Percentiles rank a stretch among this genome's conserved stretches.
phyloP scores from a whole-genome alignment of 2,888 invertebrate genomes.

The Fabriciana adippe region DNA sequence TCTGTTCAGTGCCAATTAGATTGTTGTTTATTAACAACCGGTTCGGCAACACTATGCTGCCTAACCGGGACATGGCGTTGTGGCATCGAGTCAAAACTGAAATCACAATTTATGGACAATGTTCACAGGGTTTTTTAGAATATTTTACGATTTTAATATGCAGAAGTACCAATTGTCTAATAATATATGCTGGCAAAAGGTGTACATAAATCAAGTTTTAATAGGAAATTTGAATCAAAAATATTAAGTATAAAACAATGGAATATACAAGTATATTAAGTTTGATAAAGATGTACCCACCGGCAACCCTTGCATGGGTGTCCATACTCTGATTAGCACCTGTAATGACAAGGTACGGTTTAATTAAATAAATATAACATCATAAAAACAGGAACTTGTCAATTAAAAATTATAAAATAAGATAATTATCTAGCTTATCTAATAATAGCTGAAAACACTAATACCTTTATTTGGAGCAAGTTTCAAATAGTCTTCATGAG shows the following conservation, averaged over 20 bases:
- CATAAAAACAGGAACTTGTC: too few species aligned
- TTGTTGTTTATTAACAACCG: slow-evolving; percentile 60
- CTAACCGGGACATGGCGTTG: slow-evolving; percentile 60
- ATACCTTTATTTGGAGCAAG: slow-evolving; percentile 74
- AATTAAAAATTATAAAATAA: too few species aligned
- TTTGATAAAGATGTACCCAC: slow-evolving; percentile 53
- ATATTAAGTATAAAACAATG: not conserved
- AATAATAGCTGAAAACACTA: not conserved
- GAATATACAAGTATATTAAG: not conserved
- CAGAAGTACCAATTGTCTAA: too few species aligned
- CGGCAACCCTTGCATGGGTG: slow-evolving; percentile 55
- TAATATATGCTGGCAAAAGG: too few species aligned
- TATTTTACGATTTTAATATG: slow-evolving; percentile 22
- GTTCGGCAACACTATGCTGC: slow-evolving; percentile 61
- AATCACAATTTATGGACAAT: slow-evolving; percentile 51
- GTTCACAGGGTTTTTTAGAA: slow-evolving; percentile 30
- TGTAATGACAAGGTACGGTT: slow-evolving; percentile 52
- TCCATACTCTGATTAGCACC: slow-evolving; percentile 56
- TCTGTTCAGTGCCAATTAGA: slow-evolving; percentile 51
- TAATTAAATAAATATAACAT: slow-evolving; percentile 5
- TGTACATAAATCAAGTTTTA: slow-evolving; percentile 12
- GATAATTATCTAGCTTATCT: too few species aligned
- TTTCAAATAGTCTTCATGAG: slow-evolving; percentile 73
- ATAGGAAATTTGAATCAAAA: too few species aligned
- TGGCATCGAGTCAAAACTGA: slow-evolving; percentile 73